Base-by-base conservation (phyloP, 2,113 vertebrate species). In the Empidonax traillii region DNA sequence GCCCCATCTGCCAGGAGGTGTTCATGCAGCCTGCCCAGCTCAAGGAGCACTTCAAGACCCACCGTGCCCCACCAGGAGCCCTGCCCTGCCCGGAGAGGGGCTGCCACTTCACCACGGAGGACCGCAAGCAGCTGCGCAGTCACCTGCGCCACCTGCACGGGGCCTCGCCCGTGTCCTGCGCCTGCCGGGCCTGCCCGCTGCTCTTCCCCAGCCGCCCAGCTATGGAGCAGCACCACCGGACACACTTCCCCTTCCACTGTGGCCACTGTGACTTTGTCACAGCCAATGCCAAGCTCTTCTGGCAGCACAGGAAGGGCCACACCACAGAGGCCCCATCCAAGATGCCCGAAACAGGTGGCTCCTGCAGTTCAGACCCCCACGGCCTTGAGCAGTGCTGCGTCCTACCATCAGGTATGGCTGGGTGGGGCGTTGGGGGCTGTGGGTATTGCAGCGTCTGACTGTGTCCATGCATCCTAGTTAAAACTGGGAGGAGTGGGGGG, bases 181-280 rank as follows among this genome's bases (percentile, higher is more conserved):
- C 98, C 75, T 97, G 97, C 90, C 98, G 95, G 16, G 95, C 97
- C 96, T 99, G 98, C 89, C 96, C 97, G 0, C 78, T 96, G 69
- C 97, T 98, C 23, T 99, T 99, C 85, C 94, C 94, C 65, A 98
- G 95, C 79, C 96, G 44, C 39, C 95, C 69, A 3, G 98, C 97
- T 93, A 98, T 99, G 98, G 98, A 98, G 69, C 96, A 90, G 67
- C 98, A 99, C 79, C 89, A 92, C 52, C 97, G 96, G 23, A 91
- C 43, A 61, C 99, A 99, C 90, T 96, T 98, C 87, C 98, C 98
- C 20, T 99, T 99, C 90, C 98, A 98, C 96, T 99, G 99, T 28
- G 17, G 92, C 93, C 96, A 33, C 28, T 99, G 99, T 8, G 68
- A 96, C 91, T 99, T 98, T 35, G 56, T 98, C 89, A 97, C 98